phyloP scores from a whole-genome alignment of 2,888 invertebrate genomes.

The Vesta saturnalis region DNA sequence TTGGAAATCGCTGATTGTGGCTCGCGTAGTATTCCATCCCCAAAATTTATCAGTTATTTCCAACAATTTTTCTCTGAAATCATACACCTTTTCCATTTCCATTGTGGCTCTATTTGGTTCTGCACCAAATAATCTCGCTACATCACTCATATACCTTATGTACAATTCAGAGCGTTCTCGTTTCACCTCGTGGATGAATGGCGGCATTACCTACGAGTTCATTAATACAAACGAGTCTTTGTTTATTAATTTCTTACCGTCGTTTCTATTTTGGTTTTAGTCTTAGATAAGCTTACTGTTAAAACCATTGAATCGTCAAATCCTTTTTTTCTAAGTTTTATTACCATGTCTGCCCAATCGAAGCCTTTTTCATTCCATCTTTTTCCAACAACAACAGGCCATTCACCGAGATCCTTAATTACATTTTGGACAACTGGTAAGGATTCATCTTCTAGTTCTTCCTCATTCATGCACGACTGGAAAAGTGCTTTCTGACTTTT shows the following conservation, averaged over 20 bases:
- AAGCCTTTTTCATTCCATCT: conserved; percentile 47
- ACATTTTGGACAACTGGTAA: conserved; percentile 40
- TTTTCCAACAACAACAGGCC: conserved; percentile 50
- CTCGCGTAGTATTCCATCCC: neutral
- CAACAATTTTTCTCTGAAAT: conserved; percentile 42
- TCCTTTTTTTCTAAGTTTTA: conserved; percentile 48
- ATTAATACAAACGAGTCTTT: neutral
- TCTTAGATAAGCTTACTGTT: conserved; percentile 17
- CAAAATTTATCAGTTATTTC: neutral
- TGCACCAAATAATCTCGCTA: conserved; percentile 46
- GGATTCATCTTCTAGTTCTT: conserved; percentile 40
- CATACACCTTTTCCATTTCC: conserved; percentile 46
- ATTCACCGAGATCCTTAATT: conserved; percentile 50
- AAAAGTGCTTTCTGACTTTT: conserved; percentile 37
- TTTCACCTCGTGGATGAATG: neutral
- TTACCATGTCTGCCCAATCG: conserved; percentile 49
- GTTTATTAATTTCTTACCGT: neutral
- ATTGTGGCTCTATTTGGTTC: conserved; percentile 29
- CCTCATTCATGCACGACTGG: conserved; percentile 46
- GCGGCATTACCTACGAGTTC: conserved; percentile 15
- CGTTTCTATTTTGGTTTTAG: no score
- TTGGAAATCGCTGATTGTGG: conserved; percentile 14
- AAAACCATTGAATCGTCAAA: conserved; percentile 46
- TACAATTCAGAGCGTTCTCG: conserved; percentile 27
- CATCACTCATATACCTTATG: conserved; percentile 19